These are phyloP conservation scores for Phalanger gymnotis DNA, from an alignment of 2,797 vertebrate genomes.

Conservation along the genomic window DNA sequence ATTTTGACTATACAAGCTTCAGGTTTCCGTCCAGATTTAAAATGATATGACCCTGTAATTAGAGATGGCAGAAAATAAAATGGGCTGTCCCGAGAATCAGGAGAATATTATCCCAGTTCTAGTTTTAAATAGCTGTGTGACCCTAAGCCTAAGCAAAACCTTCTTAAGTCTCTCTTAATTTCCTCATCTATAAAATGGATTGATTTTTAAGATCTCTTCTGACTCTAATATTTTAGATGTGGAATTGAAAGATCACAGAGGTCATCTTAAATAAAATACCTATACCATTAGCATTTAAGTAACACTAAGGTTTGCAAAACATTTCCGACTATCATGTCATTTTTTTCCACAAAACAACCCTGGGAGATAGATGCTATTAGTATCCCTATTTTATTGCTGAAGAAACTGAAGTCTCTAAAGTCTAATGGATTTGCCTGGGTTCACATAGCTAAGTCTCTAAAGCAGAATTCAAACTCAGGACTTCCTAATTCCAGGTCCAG, in stretches of 20 bases:
- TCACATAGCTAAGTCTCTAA: not conserved
- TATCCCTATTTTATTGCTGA: not conserved
- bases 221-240: not conserved
- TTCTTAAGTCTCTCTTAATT: not conserved
- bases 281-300: not conserved
- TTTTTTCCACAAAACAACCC: not conserved
- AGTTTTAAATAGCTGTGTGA: not conserved
- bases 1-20: not conserved
- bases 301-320: not conserved
- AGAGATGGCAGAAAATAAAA: not conserved
- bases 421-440: not conserved
- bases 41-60: conserved; percentile 18
- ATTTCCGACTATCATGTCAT: not conserved
- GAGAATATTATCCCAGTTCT: not conserved
- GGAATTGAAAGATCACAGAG: not conserved
- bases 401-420: not conserved
- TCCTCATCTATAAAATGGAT: not conserved
- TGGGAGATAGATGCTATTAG: not conserved
- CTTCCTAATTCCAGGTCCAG: not conserved
- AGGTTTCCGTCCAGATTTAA: conserved; percentile 20
- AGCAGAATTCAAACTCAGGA: not conserved
- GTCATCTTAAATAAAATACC: not conserved
- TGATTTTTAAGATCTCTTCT: not conserved
- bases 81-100: not conserved
- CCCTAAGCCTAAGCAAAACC: not conserved